Conservation (phyloP, 2,888 invertebrate genomes). For the Parnassius glacialis region DNA sequence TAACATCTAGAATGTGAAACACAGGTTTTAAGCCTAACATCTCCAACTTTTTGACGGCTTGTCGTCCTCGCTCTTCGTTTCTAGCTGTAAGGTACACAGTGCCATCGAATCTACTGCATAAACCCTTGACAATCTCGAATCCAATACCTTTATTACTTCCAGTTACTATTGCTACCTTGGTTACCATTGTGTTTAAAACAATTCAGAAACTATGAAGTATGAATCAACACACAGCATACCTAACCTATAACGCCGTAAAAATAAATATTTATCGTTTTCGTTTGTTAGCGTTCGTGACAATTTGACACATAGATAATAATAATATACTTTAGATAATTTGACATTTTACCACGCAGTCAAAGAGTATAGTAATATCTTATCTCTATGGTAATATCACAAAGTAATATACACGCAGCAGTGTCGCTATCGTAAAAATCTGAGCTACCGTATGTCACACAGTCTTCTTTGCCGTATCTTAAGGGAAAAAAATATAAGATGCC, state of each 20-base stretch:
- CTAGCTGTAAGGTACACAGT: conserved; percentile 87
- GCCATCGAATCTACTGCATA: conserved; percentile 85
- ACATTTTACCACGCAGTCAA: too few relatives aligned
- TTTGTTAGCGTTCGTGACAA: conserved; percentile 36
- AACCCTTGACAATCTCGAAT: conserved; percentile 73
- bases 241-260: conserved; percentile 55
- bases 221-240: conserved; percentile 29
- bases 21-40: conserved; percentile 78
- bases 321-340: too few relatives aligned
- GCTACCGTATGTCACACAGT: too few relatives aligned
- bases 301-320: conserved; percentile 20
- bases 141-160: conserved; percentile 74
- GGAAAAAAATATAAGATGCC: too few relatives aligned
- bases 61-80: conserved; percentile 81
- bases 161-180: conserved; percentile 77
- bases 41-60: conserved; percentile 82
- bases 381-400: too few relatives aligned
- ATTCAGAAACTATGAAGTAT: conserved; percentile 49
- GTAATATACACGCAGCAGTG: background rate
- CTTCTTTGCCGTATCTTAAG: too few relatives aligned
- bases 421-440: too few relatives aligned
- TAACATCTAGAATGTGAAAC: conserved; percentile 87
- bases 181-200: conserved; percentile 72
- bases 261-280: conserved; percentile 46
- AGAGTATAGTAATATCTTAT: too few relatives aligned